Conservation (phyloP, 35 echinoderm and acorn worm genomes). For the Apostichopus parvimensis region DNA sequence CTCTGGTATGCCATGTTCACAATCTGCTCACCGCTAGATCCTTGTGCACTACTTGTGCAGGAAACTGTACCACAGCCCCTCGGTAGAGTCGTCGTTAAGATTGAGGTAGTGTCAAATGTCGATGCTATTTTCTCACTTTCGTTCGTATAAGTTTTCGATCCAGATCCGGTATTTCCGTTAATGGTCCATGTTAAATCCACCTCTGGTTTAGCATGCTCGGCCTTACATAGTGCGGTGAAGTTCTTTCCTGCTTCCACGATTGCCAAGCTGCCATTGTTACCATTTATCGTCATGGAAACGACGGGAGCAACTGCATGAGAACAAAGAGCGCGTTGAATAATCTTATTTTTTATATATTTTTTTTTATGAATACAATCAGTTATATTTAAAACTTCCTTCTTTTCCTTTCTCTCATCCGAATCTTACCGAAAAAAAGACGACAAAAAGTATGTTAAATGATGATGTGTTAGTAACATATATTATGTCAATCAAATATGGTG, state of each 20-base stretch:
- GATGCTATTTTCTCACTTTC: no score
- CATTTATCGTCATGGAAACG: not conserved
- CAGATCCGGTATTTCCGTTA: not conserved
- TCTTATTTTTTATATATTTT: not conserved
- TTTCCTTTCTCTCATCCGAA: not conserved
- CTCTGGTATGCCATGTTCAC: not conserved
- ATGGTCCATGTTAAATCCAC: not conserved
- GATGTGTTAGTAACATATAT: no score
- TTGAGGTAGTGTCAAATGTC: not conserved
- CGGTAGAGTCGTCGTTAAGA: not conserved
- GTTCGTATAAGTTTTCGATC: no score
- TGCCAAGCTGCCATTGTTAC: not conserved
- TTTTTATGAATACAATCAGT: not conserved
- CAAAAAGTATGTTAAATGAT: no score
- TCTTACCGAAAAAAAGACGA: not conserved
- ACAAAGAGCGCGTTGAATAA: not conserved
- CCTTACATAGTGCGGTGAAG: not conserved
- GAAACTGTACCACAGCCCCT: not conserved
- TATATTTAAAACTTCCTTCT: not conserved
- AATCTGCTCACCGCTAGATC: not conserved
- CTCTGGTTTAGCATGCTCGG: not conserved
- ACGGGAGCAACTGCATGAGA: not conserved
- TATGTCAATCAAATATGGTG: no score
- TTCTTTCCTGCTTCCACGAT: not conserved
- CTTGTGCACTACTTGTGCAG: not conserved